Base-by-base conservation (phyloP, 2,113 vertebrate species). In the Hirundichthys speculiger region DNA sequence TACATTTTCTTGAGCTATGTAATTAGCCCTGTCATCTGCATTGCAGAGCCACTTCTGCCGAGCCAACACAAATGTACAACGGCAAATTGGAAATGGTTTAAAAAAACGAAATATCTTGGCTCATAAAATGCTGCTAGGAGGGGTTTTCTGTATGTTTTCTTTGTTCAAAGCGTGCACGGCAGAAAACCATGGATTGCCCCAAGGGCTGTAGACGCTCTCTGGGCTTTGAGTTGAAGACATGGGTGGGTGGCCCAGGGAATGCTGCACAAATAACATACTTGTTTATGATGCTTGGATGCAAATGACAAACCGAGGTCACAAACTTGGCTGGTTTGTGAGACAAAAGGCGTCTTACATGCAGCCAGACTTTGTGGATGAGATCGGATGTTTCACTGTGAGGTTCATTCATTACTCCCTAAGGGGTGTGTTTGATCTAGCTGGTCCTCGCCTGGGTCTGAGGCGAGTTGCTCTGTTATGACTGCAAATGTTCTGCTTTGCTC, bases 21-120 rank as follows among this genome's bases (percentile, higher is more conserved):
- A 91, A 91, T 91, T 91, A 91, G 78, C 66, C 72, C 53, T 83
- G 87, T 88, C 87, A 80, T 89, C 76, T 82, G 72, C 61, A 84
- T 84, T 58, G 49, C 57, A 54, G 74, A 57, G 75, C 56, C 64
- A 66, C 69, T 51, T 80, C 63, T 52, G 64, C 80, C 18, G 11
- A 57, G 84, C 87, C 88, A 90, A 89, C 68, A 76, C 47, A 86
- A 88, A 88, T 66, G 76, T 82, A 75, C 71, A 77, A 72, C 38
- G 47, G 81, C 46, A 69, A 80, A 79, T 78, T 80, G 64, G 50
- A 75, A 75, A 48, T 69, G 73, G 65, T 50, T 65, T 50, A 51
- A 81, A 77, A 74, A 73, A 55, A 27, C 3, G 22, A 79, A 62
- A 78, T 50, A 73, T 68, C 59, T 84, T 80, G 76, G 75, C 69